These are phyloP conservation scores for Ceratosolen solmsi DNA, from an alignment of 1,140 invertebrate genomes.

Conservation along the genomic window DNA sequence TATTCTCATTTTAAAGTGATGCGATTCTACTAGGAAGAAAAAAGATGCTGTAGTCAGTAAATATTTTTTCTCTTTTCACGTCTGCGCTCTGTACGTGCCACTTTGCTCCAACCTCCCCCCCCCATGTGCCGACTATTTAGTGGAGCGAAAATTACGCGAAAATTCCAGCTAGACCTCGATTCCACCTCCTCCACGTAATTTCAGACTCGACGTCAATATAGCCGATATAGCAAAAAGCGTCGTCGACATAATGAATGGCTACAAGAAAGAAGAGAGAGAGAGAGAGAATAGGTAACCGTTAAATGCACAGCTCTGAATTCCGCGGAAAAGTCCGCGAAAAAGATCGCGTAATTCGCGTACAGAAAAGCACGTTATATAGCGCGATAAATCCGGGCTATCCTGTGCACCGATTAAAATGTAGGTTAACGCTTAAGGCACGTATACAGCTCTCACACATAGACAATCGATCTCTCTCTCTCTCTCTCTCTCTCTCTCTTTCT, in stretches of 20 bases:
- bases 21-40: background rate
- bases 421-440: slow-evolving; percentile 31
- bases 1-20: background rate
- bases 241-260: background rate
- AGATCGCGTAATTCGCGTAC: slow-evolving; percentile 3
- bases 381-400: slow-evolving; percentile 20
- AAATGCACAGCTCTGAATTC: background rate
- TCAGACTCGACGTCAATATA: background rate
- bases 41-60: background rate
- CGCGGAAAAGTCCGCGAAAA: slow-evolving; percentile 22
- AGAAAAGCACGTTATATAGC: background rate
- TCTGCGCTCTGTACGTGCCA: background rate
- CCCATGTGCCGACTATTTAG: background rate
- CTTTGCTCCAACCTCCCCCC: background rate
- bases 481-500: background rate
- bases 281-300: background rate
- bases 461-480: too few species aligned
- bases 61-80: background rate
- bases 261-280: background rate
- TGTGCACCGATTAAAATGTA: slow-evolving; percentile 37
- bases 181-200: background rate
- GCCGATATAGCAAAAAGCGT: background rate
- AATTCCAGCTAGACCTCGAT: background rate
- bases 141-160: too few species aligned
- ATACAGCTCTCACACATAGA: background rate